phyloP scores from a whole-genome alignment of 2,797 vertebrate genomes.

The Psittacula derbiana region DNA sequence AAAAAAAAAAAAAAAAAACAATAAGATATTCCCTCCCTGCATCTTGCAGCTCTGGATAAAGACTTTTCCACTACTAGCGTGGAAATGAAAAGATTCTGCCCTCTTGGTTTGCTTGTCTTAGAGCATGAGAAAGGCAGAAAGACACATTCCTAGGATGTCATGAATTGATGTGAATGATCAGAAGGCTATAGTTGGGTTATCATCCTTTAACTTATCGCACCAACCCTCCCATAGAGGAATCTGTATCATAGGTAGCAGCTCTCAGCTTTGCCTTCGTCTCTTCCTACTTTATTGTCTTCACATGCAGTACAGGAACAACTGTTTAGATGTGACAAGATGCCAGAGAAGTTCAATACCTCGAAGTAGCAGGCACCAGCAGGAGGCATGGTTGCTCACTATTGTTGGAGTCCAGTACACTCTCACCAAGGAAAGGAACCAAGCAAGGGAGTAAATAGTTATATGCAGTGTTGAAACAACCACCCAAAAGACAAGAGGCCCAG shows the following conservation, averaged over 20 bases:
- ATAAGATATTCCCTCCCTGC: neutral
- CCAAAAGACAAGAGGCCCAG: neutral
- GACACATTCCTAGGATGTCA: neutral
- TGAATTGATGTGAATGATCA: neutral
- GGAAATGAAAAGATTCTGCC: neutral
- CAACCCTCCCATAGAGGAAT: neutral
- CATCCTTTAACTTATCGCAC: neutral
- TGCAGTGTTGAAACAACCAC: neutral
- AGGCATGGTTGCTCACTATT: neutral
- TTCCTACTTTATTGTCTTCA: neutral
- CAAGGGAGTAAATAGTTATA: neutral
- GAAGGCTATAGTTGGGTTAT: neutral
- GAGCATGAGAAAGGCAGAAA: neutral
- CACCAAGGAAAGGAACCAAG: neutral
- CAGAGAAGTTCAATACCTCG: neutral
- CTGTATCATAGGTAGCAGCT: neutral
- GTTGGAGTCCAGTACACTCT: neutral
- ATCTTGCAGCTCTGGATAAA: neutral
- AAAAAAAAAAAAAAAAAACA: fast-evolving
- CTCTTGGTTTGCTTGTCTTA: neutral
- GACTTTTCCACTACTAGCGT: neutral
- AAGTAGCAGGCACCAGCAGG: neutral
- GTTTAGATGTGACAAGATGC: neutral
- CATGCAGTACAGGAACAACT: neutral
- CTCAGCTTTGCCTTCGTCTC: neutral